Evolutionary conservation across 1,140 invertebrate genomes (phyloP), one percentile per base, ranked within the genome.

Genomic region (Papilio machaon): DNA sequence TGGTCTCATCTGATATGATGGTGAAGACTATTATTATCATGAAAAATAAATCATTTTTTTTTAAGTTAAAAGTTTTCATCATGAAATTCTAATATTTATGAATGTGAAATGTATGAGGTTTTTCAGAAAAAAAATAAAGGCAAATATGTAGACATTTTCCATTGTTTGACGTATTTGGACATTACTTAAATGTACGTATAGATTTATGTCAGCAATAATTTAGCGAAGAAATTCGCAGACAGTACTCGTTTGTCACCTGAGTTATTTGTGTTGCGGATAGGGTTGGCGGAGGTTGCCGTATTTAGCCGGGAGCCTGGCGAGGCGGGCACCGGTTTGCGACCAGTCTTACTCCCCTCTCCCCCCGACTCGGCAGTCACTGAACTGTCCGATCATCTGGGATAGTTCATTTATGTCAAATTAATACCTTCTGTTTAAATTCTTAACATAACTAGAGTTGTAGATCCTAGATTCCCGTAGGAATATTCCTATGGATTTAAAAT

Each of bases 181-280:
- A 6, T 38, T 7, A 11, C 60, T 64, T 10, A 10, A 64, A 30
- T 64, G 3, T 30, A 30, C 19, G 23, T 64, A 30, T 64, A 19
- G 9, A 64, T 64, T 23, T 64, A 64, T 30, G 4, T 30, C 11
- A 64, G 60, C 60, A 11, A 35, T 64, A 30, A 64, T 35, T 30
- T 64, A 23, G 19, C 60, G 60, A 64, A 30, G 60, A 64, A 64
- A 64, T 64, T 64, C 60, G 60, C 60, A 64, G 60, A 64, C 60
- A 64, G 60, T 30, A 30, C 23, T 60, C 49, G 13, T 64, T 13
- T 64, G 60, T 64, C 60, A 64, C 23, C 60, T 64, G 60, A 64
- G 23, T 64, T 64, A 64, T 64, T 64, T 64, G 60, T 23, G 23
- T 30, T 30, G 60, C 19, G 23, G 60, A 64, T 19, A 30, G 60